Conservation (phyloP, 2,113 vertebrate species). For the Cettia cetti region DNA sequence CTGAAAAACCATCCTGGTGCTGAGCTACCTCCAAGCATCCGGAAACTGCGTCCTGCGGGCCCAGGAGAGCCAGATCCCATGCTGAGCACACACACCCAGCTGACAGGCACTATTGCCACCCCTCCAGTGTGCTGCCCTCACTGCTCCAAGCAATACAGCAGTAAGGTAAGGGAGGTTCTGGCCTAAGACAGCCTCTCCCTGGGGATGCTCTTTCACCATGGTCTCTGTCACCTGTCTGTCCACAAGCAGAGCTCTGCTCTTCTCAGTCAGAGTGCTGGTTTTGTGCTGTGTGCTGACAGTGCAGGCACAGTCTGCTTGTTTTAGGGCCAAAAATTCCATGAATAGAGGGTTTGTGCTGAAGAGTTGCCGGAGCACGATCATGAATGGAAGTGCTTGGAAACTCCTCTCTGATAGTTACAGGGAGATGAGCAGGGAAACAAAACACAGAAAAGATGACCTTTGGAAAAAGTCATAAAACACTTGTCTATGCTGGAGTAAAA, state of each 20-base stretch:
- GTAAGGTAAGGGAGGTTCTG: slow-evolving; percentile 77
- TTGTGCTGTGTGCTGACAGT: not conserved
- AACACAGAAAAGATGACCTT: not conserved
- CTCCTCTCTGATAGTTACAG: not conserved
- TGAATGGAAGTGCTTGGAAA: not conserved
- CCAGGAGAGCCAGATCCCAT: slow-evolving; percentile 96
- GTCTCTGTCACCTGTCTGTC: not conserved
- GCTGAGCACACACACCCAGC: slow-evolving; percentile 97
- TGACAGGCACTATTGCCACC: slow-evolving; percentile 93
- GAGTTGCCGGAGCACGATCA: not conserved
- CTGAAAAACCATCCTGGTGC: slow-evolving; percentile 97
- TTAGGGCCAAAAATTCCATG: not conserved
- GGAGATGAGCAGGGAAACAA: not conserved
- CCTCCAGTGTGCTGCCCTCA: slow-evolving; percentile 96
- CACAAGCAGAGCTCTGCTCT: not conserved
- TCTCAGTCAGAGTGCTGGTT: not conserved
- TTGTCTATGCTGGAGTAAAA: not conserved
- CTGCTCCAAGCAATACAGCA: slow-evolving; percentile 98
- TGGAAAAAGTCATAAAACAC: not conserved
- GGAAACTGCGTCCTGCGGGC: slow-evolving; percentile 90
- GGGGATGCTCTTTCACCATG: not conserved
- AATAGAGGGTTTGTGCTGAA: not conserved
- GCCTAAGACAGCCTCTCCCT: not conserved
- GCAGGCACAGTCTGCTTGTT: not conserved
- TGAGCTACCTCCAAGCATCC: slow-evolving; percentile 94